phyloP scores from a whole-genome alignment of 2,888 invertebrate genomes.

The Autographa gamma region DNA sequence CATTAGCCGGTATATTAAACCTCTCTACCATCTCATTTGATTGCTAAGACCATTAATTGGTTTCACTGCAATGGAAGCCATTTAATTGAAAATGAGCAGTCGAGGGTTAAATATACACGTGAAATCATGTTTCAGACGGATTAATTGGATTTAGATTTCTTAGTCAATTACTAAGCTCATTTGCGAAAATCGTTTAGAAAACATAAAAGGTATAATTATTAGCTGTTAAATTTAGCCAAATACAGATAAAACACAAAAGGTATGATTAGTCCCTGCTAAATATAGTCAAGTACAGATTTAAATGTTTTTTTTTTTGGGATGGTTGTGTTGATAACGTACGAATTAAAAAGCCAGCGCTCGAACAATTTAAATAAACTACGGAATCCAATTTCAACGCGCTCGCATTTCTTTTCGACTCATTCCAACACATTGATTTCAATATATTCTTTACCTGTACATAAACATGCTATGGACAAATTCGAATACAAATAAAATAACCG shows the following conservation, averaged over 20 bases:
- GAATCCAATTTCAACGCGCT: background rate
- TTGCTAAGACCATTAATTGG: slow-evolving; percentile 52
- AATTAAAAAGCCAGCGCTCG: background rate
- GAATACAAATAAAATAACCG: slow-evolving; percentile 18
- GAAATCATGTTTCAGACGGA: slow-evolving; percentile 40
- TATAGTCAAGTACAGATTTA: background rate
- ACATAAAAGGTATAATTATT: background rate
- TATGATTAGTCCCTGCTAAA: background rate
- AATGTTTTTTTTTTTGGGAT: background rate
- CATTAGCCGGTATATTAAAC: slow-evolving; percentile 32
- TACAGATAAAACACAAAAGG: too few species aligned
- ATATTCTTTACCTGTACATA: slow-evolving; percentile 19
- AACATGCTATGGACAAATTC: slow-evolving; percentile 5
- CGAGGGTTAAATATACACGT: slow-evolving; percentile 45
- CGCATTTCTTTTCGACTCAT: slow-evolving; percentile 28
- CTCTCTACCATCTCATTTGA: slow-evolving; percentile 32
- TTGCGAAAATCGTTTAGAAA: background rate
- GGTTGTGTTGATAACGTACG: background rate
- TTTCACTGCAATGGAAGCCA: slow-evolving; percentile 50
- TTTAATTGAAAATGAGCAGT: slow-evolving; percentile 51
- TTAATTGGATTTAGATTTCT: slow-evolving; percentile 38
- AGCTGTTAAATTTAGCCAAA: background rate
- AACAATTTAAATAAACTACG: background rate
- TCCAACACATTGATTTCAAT: slow-evolving; percentile 29
- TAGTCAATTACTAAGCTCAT: background rate